Base-by-base conservation (phyloP, 1,140 invertebrate genomes). In the Bombus confusus region DNA sequence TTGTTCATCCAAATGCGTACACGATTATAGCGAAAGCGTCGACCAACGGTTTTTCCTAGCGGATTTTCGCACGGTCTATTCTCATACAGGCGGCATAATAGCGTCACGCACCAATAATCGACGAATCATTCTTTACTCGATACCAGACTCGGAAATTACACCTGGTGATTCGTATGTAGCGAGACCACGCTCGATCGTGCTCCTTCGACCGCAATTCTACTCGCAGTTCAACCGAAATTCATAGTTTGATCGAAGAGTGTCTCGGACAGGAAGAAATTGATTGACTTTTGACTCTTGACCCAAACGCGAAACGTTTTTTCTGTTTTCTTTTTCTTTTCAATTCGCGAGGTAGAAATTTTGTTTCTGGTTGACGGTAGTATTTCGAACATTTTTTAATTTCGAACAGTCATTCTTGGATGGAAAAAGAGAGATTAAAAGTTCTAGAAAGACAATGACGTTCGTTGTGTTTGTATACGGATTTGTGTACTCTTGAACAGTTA, bases 61-160 rank as follows among this genome's bases (percentile, higher is more conserved):
- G 22, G 4, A 71, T 52, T 71, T 71, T 80, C 78, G n/a, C 78
- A 80, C 78, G 78, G 43, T 80, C 34, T 34, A 13, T 71, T 71
- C 43, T 43, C 39, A 22, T 15, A 25, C 22, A 37, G 28, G 31
- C 12, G n/a, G 25, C 13, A 18, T 18, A 43, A 64, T 59, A 31
- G 25, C 64, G 78, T 80, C 66, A 80, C 78, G 78, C 78, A 57
- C 78, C 66, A 57, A 80, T 80, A 80, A 71, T 37, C 43, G 43
- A 25, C 34, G 22, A 39, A 8, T 80, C 47, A 28, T 71, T 71
- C 31, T 39, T 71, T 13, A 18, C 25, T 52, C 43, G 31, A 80
- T 31, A 15, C 39, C n/a, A 6, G 31, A 68, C 5, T 79, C n/a
- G n/a, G 1, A 22, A 59, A 57, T 25, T 22, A 34, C 47, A 52